Evolutionary conservation across 2,113 vertebrate species (phyloP).

Genomic region (Hippocampus mohnikei): DNA sequence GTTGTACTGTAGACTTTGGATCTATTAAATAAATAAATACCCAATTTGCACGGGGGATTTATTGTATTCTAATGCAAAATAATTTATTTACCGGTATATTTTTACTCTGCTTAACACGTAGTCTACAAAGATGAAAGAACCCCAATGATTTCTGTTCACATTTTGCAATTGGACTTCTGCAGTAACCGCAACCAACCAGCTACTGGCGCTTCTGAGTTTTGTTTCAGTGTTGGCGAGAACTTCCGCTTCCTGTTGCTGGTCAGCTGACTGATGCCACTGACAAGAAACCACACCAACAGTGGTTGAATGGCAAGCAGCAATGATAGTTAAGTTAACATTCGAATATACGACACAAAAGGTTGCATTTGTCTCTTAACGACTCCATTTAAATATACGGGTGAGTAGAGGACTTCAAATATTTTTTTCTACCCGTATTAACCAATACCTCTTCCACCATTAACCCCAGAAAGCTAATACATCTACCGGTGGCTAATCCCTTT

Average conservation of each 20-base stretch:
- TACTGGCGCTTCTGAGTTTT: slow-evolving; percentile 30
- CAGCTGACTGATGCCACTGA: slow-evolving; percentile 72
- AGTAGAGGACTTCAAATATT: slow-evolving; percentile 16
- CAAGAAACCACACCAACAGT: slow-evolving; percentile 53
- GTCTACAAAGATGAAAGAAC: not conserved
- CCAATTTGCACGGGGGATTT: too few species aligned
- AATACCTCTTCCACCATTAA: slow-evolving; percentile 9
- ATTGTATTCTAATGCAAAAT: too few species aligned
- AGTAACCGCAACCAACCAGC: slow-evolving; percentile 27
- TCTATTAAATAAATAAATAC: not conserved
- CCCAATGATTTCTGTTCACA: not conserved
- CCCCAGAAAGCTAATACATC: slow-evolving; percentile 30
- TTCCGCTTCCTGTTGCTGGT: slow-evolving; percentile 59
- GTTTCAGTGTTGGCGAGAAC: slow-evolving; percentile 13
- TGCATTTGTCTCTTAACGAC: not conserved
- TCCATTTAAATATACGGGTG: slow-evolving; percentile 38
- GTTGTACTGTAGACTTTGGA: not conserved
- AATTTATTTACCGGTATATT: not conserved
- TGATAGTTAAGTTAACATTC: slow-evolving; percentile 28
- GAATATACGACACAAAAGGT: not conserved
- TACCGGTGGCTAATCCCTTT: slow-evolving; percentile 46
- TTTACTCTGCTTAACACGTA: not conserved
- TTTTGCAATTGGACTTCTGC: not conserved
- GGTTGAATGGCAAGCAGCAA: slow-evolving; percentile 55
- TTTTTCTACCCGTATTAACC: not conserved